phyloP scores from a whole-genome alignment of 2,113 vertebrate species.

The Coracopsis vasa region DNA sequence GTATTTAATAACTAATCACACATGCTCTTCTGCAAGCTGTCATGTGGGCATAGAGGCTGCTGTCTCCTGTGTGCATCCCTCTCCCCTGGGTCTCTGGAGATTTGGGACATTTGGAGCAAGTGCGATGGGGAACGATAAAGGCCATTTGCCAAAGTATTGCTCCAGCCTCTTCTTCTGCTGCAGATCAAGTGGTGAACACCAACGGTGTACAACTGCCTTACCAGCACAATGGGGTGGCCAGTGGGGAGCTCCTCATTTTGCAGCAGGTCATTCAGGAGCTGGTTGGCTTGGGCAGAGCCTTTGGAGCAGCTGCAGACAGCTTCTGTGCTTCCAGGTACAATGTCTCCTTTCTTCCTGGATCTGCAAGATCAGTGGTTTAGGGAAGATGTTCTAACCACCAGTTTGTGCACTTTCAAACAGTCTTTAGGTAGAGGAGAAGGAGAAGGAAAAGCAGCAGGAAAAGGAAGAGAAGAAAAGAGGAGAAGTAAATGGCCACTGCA shows the following conservation, averaged over 20 bases:
- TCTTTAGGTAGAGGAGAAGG: not conserved
- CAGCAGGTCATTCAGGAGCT: not conserved
- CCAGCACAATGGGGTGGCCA: fast-evolving
- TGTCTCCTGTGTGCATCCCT: not conserved
- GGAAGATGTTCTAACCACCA: not conserved
- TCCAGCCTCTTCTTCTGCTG: not conserved
- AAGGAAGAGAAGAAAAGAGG: not conserved
- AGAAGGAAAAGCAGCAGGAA: not conserved
- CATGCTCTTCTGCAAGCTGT: not conserved
- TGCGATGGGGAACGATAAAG: not conserved
- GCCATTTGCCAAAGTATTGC: not conserved
- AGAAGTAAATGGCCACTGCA: not conserved
- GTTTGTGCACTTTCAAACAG: not conserved
- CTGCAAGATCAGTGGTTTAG: not conserved
- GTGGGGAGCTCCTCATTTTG: fast-evolving
- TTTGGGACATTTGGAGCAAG: not conserved
- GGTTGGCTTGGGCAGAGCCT: not conserved
- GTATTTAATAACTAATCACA: not conserved
- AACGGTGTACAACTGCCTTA: fast-evolving
- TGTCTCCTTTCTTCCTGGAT: not conserved
- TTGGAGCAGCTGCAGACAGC: not conserved
- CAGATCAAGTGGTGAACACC: not conserved
- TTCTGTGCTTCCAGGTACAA: not conserved
- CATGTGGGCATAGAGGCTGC: fast-evolving
- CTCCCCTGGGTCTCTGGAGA: not conserved